These are phyloP conservation scores for Monopterus albus DNA, from an alignment of 2,113 vertebrate species.

Conservation along the genomic window DNA sequence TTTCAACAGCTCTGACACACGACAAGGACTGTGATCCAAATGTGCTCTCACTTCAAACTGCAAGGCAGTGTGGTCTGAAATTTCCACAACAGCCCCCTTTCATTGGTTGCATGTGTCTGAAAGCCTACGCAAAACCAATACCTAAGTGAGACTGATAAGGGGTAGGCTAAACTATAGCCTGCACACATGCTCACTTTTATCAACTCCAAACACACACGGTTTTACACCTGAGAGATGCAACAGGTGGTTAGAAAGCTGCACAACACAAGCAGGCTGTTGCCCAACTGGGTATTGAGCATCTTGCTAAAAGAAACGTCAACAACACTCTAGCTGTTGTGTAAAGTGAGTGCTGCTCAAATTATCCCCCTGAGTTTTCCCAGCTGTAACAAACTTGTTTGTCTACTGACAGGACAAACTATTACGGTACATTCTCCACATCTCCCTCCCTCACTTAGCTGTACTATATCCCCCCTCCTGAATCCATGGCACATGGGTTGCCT, in stretches of 20 bases:
- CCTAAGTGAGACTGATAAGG: background rate
- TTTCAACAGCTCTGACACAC: conserved; percentile 11
- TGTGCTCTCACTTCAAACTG: background rate
- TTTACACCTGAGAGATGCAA: conserved; percentile 14
- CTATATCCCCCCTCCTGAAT: background rate
- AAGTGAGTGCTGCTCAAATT: background rate
- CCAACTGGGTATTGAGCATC: background rate
- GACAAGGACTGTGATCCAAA: background rate
- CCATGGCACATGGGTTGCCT: conserved; percentile 22
- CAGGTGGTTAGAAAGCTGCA: conserved; percentile 18
- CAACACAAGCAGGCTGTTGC: conserved; percentile 2
- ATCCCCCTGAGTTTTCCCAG: conserved; percentile 12
- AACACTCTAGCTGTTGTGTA: conserved; percentile 5
- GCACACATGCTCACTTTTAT: background rate
- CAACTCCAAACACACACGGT: background rate
- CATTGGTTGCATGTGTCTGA: background rate
- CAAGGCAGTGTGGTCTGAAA: background rate
- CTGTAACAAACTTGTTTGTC: conserved; percentile 26
- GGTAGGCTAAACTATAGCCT: too few relatives aligned
- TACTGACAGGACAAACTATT: conserved; percentile 37
- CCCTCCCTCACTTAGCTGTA: too few relatives aligned
- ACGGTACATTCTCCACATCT: too few relatives aligned
- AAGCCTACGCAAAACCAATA: background rate
- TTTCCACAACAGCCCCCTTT: background rate
- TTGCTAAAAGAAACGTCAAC: conserved; percentile 18